Base-by-base conservation (phyloP, 2,888 invertebrate genomes). In the Alitta virens region DNA sequence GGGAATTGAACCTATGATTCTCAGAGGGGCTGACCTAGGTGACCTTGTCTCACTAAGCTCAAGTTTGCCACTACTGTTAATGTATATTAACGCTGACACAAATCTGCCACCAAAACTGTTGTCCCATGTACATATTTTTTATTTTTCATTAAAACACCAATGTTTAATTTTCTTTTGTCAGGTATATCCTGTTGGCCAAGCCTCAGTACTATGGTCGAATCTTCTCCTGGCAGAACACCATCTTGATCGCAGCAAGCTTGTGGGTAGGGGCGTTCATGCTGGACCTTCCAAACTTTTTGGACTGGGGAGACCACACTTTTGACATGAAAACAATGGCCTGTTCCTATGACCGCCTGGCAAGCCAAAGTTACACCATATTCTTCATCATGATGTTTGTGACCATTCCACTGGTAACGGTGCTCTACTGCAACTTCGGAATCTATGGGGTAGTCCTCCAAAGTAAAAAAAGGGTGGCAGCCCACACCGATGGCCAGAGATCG, bases 301-400 rank as follows among this genome's bases (percentile, higher is more conserved):
- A 53, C 21, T 53, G 53, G 53, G 53, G 53, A 53, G 53, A 24
- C 16, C 53, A 53, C 24, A 53, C 21, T 18, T 53, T 21, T 16
- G 53, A 53, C 23, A 53, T 53, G 53, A 53, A 53, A 23, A 53
- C 53, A 3, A 25, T 53, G 53, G 53, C 53, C 7, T 53, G 53
- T 23, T 53, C 53, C n/a, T 53, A 53, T 27, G 53, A 53, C 33
- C 3, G 53, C 7, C 7, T 24, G 18, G 53, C 53, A 16, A 26
- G 26, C n/a, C 23, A 53, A 7, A 26, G 26, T n/a, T 53, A 53
- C 33, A 53, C 53, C 3, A 23, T 53, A 3, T 53, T 53, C 33
- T 53, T 53, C 33, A 53, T 53, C 33, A 53, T 24, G 18, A 53
- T 53, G 53, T 53, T 53, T n/a, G 53, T 53, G n/a, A 26, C 53